Conservation (phyloP, 2,797 vertebrate genomes). For the Rhincodon typus region DNA sequence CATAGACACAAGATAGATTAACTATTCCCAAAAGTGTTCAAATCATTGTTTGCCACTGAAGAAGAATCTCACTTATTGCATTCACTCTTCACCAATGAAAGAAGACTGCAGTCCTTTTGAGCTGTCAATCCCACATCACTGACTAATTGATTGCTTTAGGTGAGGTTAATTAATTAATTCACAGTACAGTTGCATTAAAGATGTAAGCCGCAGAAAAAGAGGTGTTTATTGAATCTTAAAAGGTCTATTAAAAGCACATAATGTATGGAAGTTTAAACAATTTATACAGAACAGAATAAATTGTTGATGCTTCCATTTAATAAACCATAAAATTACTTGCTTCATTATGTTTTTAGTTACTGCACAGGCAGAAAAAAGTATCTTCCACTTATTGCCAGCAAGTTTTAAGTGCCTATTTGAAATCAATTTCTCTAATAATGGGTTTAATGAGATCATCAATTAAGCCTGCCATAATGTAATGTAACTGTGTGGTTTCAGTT, state of each 20-base stretch:
- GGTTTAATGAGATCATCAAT: conserved; percentile 99
- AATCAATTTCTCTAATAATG: conserved; percentile 99
- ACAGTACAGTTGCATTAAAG: conserved; percentile 61
- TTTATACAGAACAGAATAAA: conserved; percentile 61
- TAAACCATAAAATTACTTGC: conserved; percentile 97
- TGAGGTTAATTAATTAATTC: conserved; percentile 90
- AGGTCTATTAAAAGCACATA: conserved; percentile 67
- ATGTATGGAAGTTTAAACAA: conserved; percentile 69
- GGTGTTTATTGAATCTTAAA: conserved; percentile 49
- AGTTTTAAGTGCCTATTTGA: conserved; percentile 99
- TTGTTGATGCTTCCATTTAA: conserved; percentile 94
- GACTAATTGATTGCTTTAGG: conserved; percentile 70
- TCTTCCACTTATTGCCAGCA: conserved; percentile 61
- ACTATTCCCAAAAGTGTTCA: neutral
- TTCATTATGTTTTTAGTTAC: conserved; percentile 95
- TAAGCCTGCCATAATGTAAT: conserved; percentile 96
- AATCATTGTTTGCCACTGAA: conserved; percentile 40
- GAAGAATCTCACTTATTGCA: conserved; percentile 32
- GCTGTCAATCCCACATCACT: conserved; percentile 62
- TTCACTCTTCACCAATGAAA: conserved; percentile 42
- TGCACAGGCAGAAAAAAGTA: conserved; percentile 48
- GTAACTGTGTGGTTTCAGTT: conserved; percentile 79
- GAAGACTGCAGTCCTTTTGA: conserved; percentile 52
- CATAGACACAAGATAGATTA: conserved; percentile 4
- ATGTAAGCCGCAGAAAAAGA: conserved; percentile 57